Conservation (phyloP, 2,113 vertebrate genomes). For the Phycodurus eques region DNA sequence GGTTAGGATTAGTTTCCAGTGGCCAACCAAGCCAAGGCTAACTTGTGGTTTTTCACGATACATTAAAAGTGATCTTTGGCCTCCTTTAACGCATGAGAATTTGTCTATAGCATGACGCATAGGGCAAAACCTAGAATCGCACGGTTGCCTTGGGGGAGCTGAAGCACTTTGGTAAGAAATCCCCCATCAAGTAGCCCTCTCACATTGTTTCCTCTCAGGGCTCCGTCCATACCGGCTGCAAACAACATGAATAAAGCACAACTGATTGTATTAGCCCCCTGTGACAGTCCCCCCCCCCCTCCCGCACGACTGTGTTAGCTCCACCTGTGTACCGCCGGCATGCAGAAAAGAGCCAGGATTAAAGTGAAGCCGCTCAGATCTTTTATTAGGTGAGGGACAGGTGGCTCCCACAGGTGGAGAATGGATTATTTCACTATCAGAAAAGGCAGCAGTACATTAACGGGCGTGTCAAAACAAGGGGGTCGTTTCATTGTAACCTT, state of each 20-base stretch:
- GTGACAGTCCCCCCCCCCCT: constrained; percentile 21
- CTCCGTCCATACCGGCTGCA: constrained; percentile 44
- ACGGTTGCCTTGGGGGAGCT: background rate
- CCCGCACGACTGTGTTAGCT: constrained; percentile 2
- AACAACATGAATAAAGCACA: constrained; percentile 58
- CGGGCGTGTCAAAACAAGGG: constrained; percentile 9
- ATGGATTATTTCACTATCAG: constrained; percentile 8
- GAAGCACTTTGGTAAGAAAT: constrained; percentile 24
- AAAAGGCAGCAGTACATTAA: constrained; percentile 2
- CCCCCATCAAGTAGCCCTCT: constrained; percentile 40
- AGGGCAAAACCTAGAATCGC: background rate
- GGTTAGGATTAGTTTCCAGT: background rate
- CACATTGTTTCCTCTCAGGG: constrained; percentile 31
- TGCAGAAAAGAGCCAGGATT: constrained; percentile 38
- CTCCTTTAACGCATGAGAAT: background rate
- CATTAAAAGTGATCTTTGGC: background rate
- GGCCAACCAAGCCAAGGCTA: background rate
- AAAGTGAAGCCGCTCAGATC: constrained; percentile 28
- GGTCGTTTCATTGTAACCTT: background rate
- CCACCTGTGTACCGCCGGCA: constrained; percentile 34
- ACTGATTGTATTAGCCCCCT: constrained; percentile 54
- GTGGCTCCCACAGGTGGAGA: constrained; percentile 20
- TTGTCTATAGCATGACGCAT: background rate
- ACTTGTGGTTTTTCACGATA: background rate
- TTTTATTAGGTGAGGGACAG: constrained; percentile 30